Base-by-base conservation (phyloP, 2,888 invertebrate genomes). In the Lacanobia oleracea region DNA sequence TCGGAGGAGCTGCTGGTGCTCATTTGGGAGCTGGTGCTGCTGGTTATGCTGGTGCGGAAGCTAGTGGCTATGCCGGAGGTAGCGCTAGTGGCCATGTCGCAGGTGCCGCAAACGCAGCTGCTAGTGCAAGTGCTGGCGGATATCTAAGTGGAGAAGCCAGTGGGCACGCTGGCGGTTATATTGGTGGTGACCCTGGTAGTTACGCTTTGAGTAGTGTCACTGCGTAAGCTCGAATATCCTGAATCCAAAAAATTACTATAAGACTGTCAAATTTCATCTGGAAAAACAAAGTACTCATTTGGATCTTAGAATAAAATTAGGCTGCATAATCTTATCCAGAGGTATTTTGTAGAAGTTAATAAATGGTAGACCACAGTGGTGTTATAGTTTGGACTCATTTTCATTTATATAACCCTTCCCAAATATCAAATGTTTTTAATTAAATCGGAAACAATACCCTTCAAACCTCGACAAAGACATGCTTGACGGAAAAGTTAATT, bases 211-310 rank as follows among this genome's bases (percentile, higher is more conserved):
- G 8, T 21, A 8, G 21, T 21, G 16, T 7, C n/a, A n/a, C n/a
- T 14, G 37, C 18, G 45, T 48, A 23, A 27, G 7, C 33, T 37
- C 6, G 16, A 59, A 53, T 0, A 45, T 43, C 23, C 6, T 5
- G 9, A 43, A 45, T 23, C 62, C 16, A 60, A 54, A 16, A 27
- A 48, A 7, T 57, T 50, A 43, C 48, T 10, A 23, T 40, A 40
- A 66, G 48, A 62, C 66, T 59, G 69, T 43, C n/a, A 50, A 18
- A 23, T 48, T 12, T 53, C 8, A 61, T 56, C 23, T 51, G 43
- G 63, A 64, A 37, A 53, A 67, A 61, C 12, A 37, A 48, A 64
- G 33, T 45, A 9, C 21, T 45, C 14, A 23, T 68, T 57, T 57
- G 45, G n/a, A 33, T 62, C 27, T 27, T 27, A 27, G 3, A 27